These are phyloP conservation scores for Phortica okadai DNA, from an alignment of 2,888 invertebrate species.

Conservation along the genomic window DNA sequence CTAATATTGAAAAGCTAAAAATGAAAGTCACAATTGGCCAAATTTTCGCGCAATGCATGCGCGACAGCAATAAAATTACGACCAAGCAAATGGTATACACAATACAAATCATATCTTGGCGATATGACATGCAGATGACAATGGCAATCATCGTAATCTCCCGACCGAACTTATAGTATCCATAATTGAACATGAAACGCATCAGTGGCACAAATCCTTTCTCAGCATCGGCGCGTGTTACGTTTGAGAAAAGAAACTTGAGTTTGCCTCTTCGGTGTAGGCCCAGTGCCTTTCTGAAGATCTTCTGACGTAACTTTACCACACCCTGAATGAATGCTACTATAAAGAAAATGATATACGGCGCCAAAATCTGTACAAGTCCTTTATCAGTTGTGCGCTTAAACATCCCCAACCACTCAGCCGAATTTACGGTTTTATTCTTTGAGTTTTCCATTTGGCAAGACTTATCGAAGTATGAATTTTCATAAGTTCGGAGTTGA, in stretches of 20 bases:
- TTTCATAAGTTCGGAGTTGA: slow-evolving; percentile 92
- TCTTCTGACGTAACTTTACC: slow-evolving; percentile 88
- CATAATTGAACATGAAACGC: slow-evolving; percentile 94
- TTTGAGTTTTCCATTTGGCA: slow-evolving; percentile 78
- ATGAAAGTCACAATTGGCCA: slow-evolving; percentile 92
- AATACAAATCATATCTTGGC: slow-evolving; percentile 92
- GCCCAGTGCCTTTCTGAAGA: slow-evolving; percentile 77
- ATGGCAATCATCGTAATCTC: slow-evolving; percentile 92
- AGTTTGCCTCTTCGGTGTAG: slow-evolving; percentile 77
- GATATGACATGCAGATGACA: slow-evolving; percentile 90
- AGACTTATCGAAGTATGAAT: slow-evolving; percentile 83
- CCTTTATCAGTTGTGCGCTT: slow-evolving; percentile 79
- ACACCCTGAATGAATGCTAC: slow-evolving; percentile 91
- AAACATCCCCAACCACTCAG: slow-evolving; percentile 90
- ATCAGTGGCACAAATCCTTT: slow-evolving; percentile 85
- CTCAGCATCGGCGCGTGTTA: slow-evolving; percentile 90
- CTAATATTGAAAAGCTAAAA: slow-evolving; percentile 86
- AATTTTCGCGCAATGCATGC: slow-evolving; percentile 81
- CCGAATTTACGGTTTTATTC: slow-evolving; percentile 78
- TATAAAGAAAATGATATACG: slow-evolving; percentile 89
- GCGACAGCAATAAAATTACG: slow-evolving; percentile 81
- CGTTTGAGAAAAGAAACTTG: slow-evolving; percentile 86
- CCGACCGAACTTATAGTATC: slow-evolving; percentile 97
- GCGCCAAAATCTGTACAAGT: slow-evolving; percentile 83
- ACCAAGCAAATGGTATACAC: slow-evolving; percentile 91